These are phyloP conservation scores for Nyctalus aviator DNA, from an alignment of 2,797 vertebrate genomes.

Conservation along the genomic window DNA sequence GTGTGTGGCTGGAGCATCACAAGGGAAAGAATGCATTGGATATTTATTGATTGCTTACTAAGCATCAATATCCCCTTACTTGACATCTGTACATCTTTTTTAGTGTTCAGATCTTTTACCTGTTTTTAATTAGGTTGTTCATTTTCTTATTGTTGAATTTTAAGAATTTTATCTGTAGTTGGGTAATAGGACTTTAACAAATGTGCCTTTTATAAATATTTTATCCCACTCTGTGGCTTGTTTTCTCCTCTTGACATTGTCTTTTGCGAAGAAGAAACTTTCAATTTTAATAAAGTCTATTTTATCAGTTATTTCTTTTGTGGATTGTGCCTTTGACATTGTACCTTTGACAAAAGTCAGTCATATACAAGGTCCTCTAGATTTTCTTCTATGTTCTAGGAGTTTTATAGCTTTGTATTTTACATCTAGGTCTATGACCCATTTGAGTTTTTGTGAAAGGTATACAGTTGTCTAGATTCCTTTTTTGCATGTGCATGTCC, in stretches of 20 bases:
- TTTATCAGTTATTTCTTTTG: background rate
- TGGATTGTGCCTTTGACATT: background rate
- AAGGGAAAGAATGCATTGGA: background rate
- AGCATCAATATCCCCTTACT: background rate
- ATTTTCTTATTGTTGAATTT: background rate
- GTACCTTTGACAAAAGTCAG: background rate
- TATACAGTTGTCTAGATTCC: background rate
- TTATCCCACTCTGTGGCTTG: background rate
- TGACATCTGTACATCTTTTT: background rate
- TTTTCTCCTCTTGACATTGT: background rate
- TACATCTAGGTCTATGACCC: background rate
- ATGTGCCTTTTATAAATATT: constrained; percentile 8
- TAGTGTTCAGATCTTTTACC: background rate
- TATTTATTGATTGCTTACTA: background rate
- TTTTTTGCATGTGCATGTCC: background rate
- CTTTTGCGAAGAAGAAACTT: background rate
- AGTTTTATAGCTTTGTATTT: background rate
- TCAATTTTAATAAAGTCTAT: background rate
- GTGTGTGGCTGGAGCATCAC: background rate
- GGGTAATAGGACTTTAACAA: background rate
- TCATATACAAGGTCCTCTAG: background rate
- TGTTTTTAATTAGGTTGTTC: background rate
- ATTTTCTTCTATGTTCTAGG: background rate
- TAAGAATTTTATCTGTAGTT: background rate
- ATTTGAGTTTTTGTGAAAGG: background rate